Conservation (phyloP, 2,797 vertebrate species). For the Jordanella pulchra region DNA sequence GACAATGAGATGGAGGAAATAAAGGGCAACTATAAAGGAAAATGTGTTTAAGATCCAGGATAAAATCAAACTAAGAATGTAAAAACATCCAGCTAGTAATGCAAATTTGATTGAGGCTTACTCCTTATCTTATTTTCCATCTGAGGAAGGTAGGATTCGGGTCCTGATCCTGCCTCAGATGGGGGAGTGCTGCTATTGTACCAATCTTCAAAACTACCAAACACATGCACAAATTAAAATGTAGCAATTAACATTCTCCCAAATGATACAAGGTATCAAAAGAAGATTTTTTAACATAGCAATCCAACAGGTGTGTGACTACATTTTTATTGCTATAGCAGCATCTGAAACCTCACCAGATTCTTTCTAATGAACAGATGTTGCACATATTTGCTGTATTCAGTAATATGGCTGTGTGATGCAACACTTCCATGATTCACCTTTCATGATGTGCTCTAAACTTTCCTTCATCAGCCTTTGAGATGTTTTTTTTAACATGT, state of each 20-base stretch:
- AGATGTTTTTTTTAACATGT: slow-evolving; percentile 2
- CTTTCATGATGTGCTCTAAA: slow-evolving; percentile 27
- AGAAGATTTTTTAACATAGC: slow-evolving; percentile 9
- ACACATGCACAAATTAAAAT: background rate
- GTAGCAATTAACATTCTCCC: background rate
- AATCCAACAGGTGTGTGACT: slow-evolving; percentile 51
- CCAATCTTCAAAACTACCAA: background rate
- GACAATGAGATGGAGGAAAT: background rate
- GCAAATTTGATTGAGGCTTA: background rate
- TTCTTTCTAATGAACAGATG: slow-evolving; percentile 64
- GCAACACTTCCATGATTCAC: slow-evolving; percentile 49
- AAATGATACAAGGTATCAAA: slow-evolving; percentile 9
- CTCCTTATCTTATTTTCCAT: background rate
- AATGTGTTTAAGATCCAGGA: background rate
- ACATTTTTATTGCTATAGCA: slow-evolving; percentile 29
- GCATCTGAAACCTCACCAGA: slow-evolving; percentile 42
- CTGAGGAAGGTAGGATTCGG: background rate
- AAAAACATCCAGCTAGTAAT: background rate
- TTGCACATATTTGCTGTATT: slow-evolving; percentile 63
- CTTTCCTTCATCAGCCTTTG: slow-evolving; percentile 10
- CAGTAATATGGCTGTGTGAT: slow-evolving; percentile 54
- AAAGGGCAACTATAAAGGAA: background rate
- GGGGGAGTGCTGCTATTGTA: background rate
- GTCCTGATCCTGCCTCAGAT: background rate
- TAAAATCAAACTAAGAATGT: background rate